Evolutionary conservation across 2,113 vertebrate species (phyloP).

Genomic region (Toxotes chatareus): DNA sequence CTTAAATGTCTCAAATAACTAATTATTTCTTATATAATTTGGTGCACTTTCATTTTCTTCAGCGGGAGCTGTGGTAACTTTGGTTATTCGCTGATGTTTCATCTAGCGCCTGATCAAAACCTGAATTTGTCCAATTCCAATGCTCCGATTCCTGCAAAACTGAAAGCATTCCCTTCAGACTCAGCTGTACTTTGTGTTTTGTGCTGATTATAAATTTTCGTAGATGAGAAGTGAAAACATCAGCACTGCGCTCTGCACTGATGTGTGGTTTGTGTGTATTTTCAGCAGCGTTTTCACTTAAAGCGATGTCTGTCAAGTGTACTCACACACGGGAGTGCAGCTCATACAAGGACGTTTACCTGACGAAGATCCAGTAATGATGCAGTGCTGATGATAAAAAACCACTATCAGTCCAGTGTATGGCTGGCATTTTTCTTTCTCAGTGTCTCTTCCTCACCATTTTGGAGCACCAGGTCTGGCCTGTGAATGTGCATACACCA

Average conservation of each 20-base stretch:
- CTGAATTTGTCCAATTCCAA: background rate
- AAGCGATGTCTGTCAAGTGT: conserved; percentile 14
- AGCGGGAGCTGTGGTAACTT: background rate
- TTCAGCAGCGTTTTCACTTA: conserved; percentile 13
- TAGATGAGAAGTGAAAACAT: background rate
- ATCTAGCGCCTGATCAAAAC: background rate
- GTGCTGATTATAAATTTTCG: background rate
- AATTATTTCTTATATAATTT: no score
- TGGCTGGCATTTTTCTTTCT: conserved; percentile 47
- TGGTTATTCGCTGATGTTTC: background rate
- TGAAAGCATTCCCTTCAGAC: background rate
- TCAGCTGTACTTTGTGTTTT: background rate
- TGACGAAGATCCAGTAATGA: conserved; percentile 25
- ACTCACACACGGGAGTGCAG: conserved; percentile 10
- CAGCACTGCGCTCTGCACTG: background rate
- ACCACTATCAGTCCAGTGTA: conserved; percentile 48
- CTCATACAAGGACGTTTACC: conserved; percentile 5
- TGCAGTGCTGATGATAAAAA: conserved; percentile 51
- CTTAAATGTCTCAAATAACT: background rate
- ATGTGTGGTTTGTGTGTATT: conserved; percentile 30
- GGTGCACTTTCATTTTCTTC: no score
- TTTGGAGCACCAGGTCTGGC: conserved; percentile 32
- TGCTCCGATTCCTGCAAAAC: background rate
- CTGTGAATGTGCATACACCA: conserved; percentile 61
- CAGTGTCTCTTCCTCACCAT: conserved; percentile 31